A percentile compares a stretch with the other conserved stretches of the same genome.
These are phyloP conservation scores for Notamacropus eugenii DNA, from an alignment of 2,797 vertebrate species.

Conservation along the genomic window DNA sequence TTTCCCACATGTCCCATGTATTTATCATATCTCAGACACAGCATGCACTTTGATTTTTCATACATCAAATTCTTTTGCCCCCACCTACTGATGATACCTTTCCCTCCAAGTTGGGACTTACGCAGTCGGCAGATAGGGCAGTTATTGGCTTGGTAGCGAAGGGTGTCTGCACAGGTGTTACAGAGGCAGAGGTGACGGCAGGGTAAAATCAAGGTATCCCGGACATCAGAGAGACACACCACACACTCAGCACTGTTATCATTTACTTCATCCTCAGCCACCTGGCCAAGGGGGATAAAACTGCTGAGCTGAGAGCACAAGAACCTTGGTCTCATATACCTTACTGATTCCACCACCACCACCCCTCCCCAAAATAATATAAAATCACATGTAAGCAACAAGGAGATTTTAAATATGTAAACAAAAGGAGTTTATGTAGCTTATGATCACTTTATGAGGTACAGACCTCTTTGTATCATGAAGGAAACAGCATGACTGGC, in stretches of 20 bases:
- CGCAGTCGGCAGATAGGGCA: slow-evolving; percentile 98
- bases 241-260: slow-evolving; percentile 99
- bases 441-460: neutral
- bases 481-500: neutral
- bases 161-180: slow-evolving; percentile 95
- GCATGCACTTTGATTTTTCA: accelerated
- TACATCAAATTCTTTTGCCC: neutral
- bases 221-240: slow-evolving; percentile 96
- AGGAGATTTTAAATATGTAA: neutral
- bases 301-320: neutral
- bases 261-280: slow-evolving; percentile 96
- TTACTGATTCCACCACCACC: neutral
- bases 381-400: neutral
- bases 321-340: neutral
- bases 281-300: slow-evolving; percentile 82
- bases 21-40: neutral
- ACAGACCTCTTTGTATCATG: neutral
- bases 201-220: slow-evolving; percentile 97
- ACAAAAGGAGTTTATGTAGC: neutral
- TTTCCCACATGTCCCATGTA: accelerated
- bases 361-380: neutral
- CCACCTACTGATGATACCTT: neutral
- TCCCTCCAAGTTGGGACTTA: slow-evolving; percentile 81
- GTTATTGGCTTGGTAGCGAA: slow-evolving; percentile 98
- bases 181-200: slow-evolving; percentile 97